Evolutionary conservation across 35 echinoderm and acorn worm genomes (phyloP), one percentile per base, ranked within the genome.

Genomic region (Apostichopus parvimensis): DNA sequence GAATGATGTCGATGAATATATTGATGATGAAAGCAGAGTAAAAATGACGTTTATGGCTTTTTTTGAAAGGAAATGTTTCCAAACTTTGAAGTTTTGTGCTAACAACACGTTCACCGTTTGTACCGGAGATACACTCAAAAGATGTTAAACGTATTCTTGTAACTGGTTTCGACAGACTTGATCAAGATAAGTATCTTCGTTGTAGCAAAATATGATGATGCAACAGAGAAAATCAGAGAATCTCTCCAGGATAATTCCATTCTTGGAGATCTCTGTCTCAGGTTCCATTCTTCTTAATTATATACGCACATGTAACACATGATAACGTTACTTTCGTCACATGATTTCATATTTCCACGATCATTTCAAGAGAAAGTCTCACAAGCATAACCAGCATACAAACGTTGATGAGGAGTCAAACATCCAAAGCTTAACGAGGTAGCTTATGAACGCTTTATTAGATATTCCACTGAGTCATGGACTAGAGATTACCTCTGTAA

Each of bases 241-340:
- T 20, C 53, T 10, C n/a, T 56, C 54, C 53, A 83, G 15, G 53
- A 18, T 80, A 52, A 83, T 22, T 3, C 45, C 5, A 20, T 53
- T n/a, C 80, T 83, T 54, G 80, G 12, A 57, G 17, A 83, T 54
- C 18, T 83, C 1, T 83, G 53, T 83, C 45, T 83, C 45, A 18
- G 54, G 80, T 83, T 83, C 56, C 80, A 10, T 23, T 20, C 53
- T 83, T 83, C 11, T 83, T 83, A 17, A 34, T 83, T 8, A 54
- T 56, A 21, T 83, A 57, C 45, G 80, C 54, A 54, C 13, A 83
- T 57, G 6, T 60, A 2, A 56, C 53, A 83, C 9, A 15, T 21
- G 12, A 56, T 5, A 56, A 83, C 20, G 71, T 75, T 75, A 75
- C 71, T 75, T 75, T 75, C 71, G 21, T 20, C 18, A 75, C 12